Base-by-base conservation (phyloP, 2,797 vertebrate species). In the Spatula versicolor region DNA sequence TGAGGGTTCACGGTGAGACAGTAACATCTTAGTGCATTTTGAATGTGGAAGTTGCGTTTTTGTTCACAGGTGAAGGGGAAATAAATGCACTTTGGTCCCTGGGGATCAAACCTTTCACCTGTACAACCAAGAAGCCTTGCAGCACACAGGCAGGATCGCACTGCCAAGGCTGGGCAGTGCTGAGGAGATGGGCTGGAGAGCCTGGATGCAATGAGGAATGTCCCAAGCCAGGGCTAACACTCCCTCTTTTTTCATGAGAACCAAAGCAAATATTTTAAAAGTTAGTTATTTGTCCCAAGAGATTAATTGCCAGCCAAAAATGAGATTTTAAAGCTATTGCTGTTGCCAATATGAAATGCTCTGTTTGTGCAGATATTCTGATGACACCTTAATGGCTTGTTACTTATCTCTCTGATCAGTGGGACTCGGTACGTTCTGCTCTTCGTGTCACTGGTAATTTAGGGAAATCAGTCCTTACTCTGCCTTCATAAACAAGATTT, bases 381-480 rank as follows among this genome's bases (percentile, higher is more conserved):
- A 82, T 89, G 92, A 94, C 90, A 94, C 86, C 81, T 92, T 80
- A 62, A 92, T n/a, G 13, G 78, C 54, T 60, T 87, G 50, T 52
- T 85, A 52, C 60, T 92, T 91, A 67, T 93, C 81, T 41, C 59
- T 94, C 56, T 86, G 74, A 62, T 79, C 86, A 84, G 8, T 25
- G 6, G 86, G 72, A 76, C 75, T 85, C 13, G 0, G 75, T 85
- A 93, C 75, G 54, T 76, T 80, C 81, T 83, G 92, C 86, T 91
- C 88, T 87, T 83, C 77, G 60, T 90, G 77, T 80, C 72, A 60
- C 28, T 52, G 50, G 52, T 31, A 85, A 5, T 68, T 90, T 87
- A 92, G 56, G 25, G 56, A 62, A 86, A 85, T 93, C 26, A 68
- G 64, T 58, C 64, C 86, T 86, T 79, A n/a, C 79, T 90, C 54